Conservation (phyloP, 2,113 vertebrate species). For the Gopherus flavomarginatus region DNA sequence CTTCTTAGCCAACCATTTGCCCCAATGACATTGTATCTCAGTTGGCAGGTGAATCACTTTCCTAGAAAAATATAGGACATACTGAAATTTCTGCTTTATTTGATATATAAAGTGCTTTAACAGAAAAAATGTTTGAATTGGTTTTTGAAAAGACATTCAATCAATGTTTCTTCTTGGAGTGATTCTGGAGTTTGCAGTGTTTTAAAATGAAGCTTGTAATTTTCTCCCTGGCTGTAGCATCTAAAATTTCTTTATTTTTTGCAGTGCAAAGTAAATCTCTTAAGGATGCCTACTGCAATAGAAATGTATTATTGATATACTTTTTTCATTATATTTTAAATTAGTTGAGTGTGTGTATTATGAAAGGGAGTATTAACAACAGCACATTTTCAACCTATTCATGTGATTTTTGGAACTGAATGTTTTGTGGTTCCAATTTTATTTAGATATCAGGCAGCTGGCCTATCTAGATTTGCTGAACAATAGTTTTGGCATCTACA, state of each 20-base stretch:
- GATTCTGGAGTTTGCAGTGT: not conserved
- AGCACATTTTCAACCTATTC: not conserved
- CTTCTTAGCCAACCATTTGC: not conserved
- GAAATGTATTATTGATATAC: not conserved
- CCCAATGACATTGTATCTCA: not conserved
- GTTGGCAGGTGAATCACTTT: not conserved
- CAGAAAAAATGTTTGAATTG: not conserved
- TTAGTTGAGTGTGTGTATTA: not conserved
- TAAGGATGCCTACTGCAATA: not conserved
- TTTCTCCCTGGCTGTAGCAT: not conserved
- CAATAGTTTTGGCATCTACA: not conserved
- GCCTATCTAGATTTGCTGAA: not conserved
- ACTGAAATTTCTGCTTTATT: not conserved
- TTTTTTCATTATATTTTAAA: not conserved
- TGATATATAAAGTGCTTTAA: not conserved
- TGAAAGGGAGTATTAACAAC: not conserved
- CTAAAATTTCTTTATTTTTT: not conserved
- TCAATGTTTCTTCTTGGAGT: not conserved
- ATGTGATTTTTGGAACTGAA: not conserved
- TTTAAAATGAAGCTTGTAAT: rapidly evolving
- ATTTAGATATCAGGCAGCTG: not conserved
- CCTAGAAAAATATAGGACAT: not conserved
- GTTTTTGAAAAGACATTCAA: not conserved
- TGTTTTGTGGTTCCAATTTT: not conserved
- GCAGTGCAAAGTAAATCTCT: rapidly evolving